Conservation (phyloP, 2,113 vertebrate species). For the Zosterops japonicus region DNA sequence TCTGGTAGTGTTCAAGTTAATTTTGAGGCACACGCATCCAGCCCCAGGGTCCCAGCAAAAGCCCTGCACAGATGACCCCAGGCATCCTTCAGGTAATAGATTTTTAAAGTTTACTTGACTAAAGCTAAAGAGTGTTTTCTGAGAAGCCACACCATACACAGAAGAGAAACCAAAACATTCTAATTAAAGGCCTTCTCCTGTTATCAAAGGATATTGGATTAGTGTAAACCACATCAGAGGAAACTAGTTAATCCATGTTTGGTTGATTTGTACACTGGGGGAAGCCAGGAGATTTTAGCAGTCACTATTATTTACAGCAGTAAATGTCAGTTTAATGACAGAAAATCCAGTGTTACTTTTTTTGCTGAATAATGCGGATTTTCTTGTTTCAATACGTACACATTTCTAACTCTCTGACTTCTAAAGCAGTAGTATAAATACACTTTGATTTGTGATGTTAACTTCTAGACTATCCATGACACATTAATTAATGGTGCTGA, state of each 20-base stretch:
- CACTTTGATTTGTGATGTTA: neutral
- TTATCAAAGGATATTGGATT: slow-evolving; percentile 36
- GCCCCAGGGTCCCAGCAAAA: neutral
- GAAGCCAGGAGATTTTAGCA: slow-evolving; percentile 40
- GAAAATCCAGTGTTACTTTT: neutral
- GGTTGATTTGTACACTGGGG: slow-evolving; percentile 13
- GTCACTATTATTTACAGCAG: slow-evolving; percentile 43
- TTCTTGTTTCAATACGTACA: neutral
- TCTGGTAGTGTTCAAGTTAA: neutral
- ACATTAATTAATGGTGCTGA: neutral
- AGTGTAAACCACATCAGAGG: slow-evolving; percentile 43
- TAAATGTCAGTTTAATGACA: slow-evolving; percentile 35
- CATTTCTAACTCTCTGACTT: neutral
- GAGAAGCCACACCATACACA: neutral
- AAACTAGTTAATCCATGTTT: slow-evolving; percentile 38
- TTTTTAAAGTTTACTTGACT: neutral
- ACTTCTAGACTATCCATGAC: neutral
- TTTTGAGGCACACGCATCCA: neutral
- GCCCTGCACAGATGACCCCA: neutral
- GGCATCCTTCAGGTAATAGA: neutral
- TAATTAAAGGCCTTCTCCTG: slow-evolving; percentile 25
- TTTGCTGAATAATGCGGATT: neutral
- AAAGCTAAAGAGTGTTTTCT: neutral
- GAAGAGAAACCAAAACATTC: neutral
- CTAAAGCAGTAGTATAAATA: neutral